Evolutionary conservation across 1,140 invertebrate genomes (phyloP).

Genomic region (Trachelipus rathkii): DNA sequence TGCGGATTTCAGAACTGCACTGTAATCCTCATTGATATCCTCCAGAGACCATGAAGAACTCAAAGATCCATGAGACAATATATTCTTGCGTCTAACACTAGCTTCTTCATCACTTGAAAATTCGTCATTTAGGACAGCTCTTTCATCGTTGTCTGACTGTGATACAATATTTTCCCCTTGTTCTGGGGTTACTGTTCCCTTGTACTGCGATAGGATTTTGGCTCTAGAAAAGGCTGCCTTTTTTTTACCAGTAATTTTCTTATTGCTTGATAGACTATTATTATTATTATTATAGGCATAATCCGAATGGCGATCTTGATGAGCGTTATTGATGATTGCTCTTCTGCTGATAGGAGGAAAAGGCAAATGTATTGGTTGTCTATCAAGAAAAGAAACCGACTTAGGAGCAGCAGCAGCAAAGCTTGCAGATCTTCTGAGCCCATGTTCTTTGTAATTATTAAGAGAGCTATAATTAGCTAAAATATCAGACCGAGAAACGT

Average conservation of each 20-base stretch:
- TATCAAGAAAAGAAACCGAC: background rate
- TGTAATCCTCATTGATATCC: constrained; percentile 45
- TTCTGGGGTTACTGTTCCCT: constrained; percentile 18
- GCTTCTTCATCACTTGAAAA: background rate
- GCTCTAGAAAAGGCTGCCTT: background rate
- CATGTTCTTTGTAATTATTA: background rate
- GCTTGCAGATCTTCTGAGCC: background rate
- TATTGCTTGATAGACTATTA: background rate
- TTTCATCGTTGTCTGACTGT: constrained; percentile 11
- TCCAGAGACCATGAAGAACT: constrained; percentile 40
- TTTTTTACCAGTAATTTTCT: too few species aligned
- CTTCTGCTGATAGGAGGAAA: background rate
- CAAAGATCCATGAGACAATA: constrained; percentile 32
- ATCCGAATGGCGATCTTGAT: background rate
- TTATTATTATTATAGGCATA: too few species aligned
- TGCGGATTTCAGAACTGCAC: constrained; percentile 35
- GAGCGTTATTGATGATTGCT: background rate
- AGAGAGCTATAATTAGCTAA: constrained; percentile 30
- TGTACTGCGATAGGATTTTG: background rate
- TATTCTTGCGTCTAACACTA: background rate
- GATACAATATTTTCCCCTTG: constrained; percentile 27
- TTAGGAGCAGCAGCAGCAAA: background rate
- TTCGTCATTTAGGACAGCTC: constrained; percentile 24
- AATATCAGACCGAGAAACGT: constrained; percentile 46
- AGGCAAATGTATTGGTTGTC: background rate